Conservation (phyloP, 2,888 invertebrate species). For the Acrocyrtus sp. region DNA sequence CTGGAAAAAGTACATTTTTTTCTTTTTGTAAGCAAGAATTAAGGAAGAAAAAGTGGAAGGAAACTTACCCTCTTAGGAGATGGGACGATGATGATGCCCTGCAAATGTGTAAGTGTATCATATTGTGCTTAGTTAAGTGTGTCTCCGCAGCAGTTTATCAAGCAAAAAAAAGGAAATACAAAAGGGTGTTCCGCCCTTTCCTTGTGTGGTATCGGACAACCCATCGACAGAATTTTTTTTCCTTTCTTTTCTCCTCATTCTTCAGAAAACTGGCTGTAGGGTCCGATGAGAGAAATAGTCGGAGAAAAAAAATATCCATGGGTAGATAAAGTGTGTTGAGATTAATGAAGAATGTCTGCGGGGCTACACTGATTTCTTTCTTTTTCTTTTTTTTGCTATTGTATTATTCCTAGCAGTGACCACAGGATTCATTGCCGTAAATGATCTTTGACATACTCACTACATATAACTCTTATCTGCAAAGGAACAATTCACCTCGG, state of each 20-base stretch:
- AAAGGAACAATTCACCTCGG: too few relatives aligned
- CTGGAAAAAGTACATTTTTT: too few relatives aligned
- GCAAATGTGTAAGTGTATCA: too few relatives aligned
- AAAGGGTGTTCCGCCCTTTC: conserved; percentile 61
- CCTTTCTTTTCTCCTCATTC: conserved; percentile 47
- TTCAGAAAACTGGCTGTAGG: conserved; percentile 57
- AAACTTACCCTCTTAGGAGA: too few relatives aligned
- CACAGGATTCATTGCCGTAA: conserved; percentile 51
- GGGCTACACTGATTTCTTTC: conserved; percentile 21
- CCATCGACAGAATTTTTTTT: conserved; percentile 62
- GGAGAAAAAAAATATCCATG: conserved; percentile 57
- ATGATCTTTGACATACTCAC: conserved; percentile 47
- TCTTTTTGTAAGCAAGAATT: too few relatives aligned
- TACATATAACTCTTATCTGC: too few relatives aligned
- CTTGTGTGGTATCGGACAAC: conserved; percentile 61
- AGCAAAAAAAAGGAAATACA: conserved; percentile 50
- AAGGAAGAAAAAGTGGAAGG: too few relatives aligned
- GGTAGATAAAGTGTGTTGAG: conserved; percentile 63
- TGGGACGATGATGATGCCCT: too few relatives aligned
- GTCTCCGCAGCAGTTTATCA: too few relatives aligned
- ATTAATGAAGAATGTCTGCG: conserved; percentile 64
- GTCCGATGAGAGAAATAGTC: conserved; percentile 58
- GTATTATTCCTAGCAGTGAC: conserved; percentile 18
- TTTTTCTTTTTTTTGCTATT: conserved; percentile 2
- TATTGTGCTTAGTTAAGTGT: conserved; percentile 32